Conservation (phyloP, 2,797 vertebrate genomes). For the Sternotherus odoratus region DNA sequence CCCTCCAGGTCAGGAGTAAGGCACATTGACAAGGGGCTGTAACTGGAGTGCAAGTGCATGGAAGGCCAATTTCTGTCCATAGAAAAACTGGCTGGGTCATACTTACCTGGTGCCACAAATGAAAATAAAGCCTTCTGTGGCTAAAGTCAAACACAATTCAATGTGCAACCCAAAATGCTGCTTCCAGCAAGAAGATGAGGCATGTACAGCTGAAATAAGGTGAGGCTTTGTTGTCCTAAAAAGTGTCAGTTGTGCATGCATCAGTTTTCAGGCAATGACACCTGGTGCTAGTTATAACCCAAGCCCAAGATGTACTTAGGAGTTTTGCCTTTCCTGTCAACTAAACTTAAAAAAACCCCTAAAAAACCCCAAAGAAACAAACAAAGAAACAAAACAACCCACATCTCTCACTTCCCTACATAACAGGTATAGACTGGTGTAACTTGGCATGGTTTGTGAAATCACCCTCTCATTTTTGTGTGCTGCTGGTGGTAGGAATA, state of each 20-base stretch:
- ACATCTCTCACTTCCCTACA: not conserved
- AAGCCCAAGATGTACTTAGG: not conserved
- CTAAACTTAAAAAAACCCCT: not conserved
- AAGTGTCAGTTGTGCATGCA: not conserved
- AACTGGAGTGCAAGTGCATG: not conserved
- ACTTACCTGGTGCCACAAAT: slow-evolving; percentile 53
- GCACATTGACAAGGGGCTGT: fast-evolving
- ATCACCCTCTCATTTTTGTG: slow-evolving; percentile 6
- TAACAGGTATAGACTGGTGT: not conserved
- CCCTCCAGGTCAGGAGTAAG: not conserved
- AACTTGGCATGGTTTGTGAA: not conserved
- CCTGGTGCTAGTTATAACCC: not conserved
- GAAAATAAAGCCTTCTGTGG: slow-evolving; percentile 58
- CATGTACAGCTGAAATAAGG: not conserved
- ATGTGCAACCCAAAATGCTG: fast-evolving
- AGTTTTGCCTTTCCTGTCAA: not conserved
- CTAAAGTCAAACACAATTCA: slow-evolving; percentile 38
- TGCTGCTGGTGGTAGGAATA: not conserved
- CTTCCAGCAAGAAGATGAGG: not conserved
- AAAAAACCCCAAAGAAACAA: too few species aligned
- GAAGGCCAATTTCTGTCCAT: not conserved
- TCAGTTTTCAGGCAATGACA: not conserved
- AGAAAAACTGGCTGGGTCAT: slow-evolving; percentile 30
- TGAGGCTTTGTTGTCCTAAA: not conserved
- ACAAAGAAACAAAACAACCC: not conserved